Percentiles rank a stretch among this genome's conserved stretches.
Conservation (phyloP, 1,140 invertebrate species). For the Caenorhabditis remanei region DNA sequence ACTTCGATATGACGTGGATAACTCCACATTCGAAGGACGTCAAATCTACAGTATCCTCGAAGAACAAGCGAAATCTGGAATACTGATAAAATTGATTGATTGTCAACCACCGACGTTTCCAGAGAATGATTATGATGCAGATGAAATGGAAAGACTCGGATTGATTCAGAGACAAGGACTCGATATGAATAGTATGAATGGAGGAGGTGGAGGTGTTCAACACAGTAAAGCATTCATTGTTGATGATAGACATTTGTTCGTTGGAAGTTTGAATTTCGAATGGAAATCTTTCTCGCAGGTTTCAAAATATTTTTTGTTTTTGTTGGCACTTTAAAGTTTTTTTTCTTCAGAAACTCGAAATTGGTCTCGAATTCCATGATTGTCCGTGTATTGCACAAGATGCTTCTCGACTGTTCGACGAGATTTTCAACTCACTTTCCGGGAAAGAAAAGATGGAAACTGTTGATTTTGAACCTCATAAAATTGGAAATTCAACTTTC, state of each 20-base stretch:
- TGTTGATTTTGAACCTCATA: slow-evolving; percentile 6
- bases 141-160: slow-evolving; percentile 39
- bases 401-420: slow-evolving; percentile 10
- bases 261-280: slow-evolving; percentile 49
- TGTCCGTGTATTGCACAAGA: slow-evolving; percentile 36
- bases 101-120: slow-evolving; percentile 30
- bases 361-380: slow-evolving; percentile 24
- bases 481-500: slow-evolving; percentile 38
- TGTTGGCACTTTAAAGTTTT: not conserved
- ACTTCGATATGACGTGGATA: slow-evolving; percentile 21
- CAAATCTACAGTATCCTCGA: slow-evolving; percentile 19
- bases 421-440: slow-evolving; percentile 18
- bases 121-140: slow-evolving; percentile 26
- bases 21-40: slow-evolving; percentile 44
- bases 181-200: slow-evolving; percentile 46
- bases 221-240: slow-evolving; percentile 41
- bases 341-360: slow-evolving; percentile 16
- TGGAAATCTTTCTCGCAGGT: slow-evolving; percentile 38
- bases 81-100: slow-evolving; percentile 27
- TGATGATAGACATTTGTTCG: slow-evolving; percentile 24
- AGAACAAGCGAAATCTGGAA: slow-evolving; percentile 25
- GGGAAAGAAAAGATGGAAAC: slow-evolving; percentile 39
- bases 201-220: slow-evolving; percentile 24
- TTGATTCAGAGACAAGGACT: slow-evolving; percentile 42
- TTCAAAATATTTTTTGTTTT: not conserved